Conservation (phyloP, 2,113 vertebrate genomes). For the Oreocharis arfaki region DNA sequence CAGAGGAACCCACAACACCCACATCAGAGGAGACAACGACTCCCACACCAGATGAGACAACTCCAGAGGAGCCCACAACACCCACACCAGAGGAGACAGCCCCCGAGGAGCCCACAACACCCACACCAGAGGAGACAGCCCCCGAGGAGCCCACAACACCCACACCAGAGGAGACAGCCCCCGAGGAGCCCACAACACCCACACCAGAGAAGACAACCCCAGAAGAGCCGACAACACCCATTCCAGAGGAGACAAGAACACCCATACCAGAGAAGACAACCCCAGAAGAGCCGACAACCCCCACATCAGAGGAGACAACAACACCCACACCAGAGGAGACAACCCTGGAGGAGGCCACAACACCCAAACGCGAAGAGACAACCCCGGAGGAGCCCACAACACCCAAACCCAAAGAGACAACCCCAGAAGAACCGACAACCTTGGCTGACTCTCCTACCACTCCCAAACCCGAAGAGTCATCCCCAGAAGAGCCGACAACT, state of each 20-base stretch:
- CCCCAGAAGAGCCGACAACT: fast-evolving
- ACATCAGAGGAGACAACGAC: too few relatives aligned
- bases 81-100: too few relatives aligned
- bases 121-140: neutral
- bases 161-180: neutral
- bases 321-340: neutral
- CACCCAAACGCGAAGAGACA: too few relatives aligned
- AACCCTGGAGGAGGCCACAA: neutral
- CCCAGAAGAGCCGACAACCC: neutral
- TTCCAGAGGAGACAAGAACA: fast-evolving
- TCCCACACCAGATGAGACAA: too few relatives aligned
- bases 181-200: neutral
- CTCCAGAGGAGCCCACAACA: too few relatives aligned
- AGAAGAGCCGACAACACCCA: too few relatives aligned
- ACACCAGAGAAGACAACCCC: fast-evolving
- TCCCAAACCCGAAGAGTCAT: fast-evolving
- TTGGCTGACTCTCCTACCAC: neutral
- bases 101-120: too few relatives aligned
- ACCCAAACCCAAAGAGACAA: fast-evolving
- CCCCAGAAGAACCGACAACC: fast-evolving
- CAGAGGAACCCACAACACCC: too few relatives aligned
- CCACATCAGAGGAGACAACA: fast-evolving
- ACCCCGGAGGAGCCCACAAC: too few relatives aligned
- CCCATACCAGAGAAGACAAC: fast-evolving
- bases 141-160: neutral